Conservation (phyloP, 2,888 invertebrate genomes). For the Pyrrhia umbra region DNA sequence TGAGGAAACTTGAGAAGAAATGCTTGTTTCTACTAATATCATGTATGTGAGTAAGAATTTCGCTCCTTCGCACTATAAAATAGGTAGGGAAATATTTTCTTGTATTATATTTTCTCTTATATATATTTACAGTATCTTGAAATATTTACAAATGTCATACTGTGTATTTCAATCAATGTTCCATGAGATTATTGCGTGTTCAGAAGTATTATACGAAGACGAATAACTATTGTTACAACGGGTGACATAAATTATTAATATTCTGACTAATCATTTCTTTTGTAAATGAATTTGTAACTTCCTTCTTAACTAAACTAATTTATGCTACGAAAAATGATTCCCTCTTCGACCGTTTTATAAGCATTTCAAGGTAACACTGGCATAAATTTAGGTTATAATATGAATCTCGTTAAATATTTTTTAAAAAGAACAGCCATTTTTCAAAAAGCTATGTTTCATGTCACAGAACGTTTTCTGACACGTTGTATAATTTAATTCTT, state of each 20-base stretch:
- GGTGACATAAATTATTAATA: slow-evolving; percentile 33
- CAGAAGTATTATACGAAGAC: slow-evolving; percentile 30
- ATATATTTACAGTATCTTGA: too few species aligned
- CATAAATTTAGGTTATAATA: slow-evolving; percentile 61
- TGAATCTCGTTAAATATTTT: slow-evolving; percentile 57
- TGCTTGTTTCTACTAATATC: slow-evolving; percentile 26
- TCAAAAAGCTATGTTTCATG: slow-evolving; percentile 64
- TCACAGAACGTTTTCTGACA: slow-evolving; percentile 66
- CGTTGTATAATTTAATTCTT: slow-evolving; percentile 67
- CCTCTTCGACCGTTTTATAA: slow-evolving; percentile 15
- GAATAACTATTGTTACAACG: slow-evolving; percentile 37
- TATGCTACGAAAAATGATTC: slow-evolving; percentile 31
- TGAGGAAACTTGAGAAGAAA: slow-evolving; percentile 31
- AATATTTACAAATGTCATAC: too few species aligned
- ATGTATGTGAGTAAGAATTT: slow-evolving; percentile 19
- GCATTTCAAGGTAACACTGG: slow-evolving; percentile 46
- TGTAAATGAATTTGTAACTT: slow-evolving; percentile 11
- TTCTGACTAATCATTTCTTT: slow-evolving; percentile 13
- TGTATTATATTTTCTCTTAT: too few species aligned
- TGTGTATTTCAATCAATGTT: slow-evolving; percentile 53
- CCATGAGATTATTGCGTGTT: slow-evolving; percentile 58
- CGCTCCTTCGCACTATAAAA: slow-evolving; percentile 9
- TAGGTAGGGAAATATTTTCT: slow-evolving; percentile 21
- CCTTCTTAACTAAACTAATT: slow-evolving; percentile 11
- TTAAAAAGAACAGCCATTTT: slow-evolving; percentile 51